Conservation (phyloP, 2,797 vertebrate species). For the Poeciliopsis turneri region DNA sequence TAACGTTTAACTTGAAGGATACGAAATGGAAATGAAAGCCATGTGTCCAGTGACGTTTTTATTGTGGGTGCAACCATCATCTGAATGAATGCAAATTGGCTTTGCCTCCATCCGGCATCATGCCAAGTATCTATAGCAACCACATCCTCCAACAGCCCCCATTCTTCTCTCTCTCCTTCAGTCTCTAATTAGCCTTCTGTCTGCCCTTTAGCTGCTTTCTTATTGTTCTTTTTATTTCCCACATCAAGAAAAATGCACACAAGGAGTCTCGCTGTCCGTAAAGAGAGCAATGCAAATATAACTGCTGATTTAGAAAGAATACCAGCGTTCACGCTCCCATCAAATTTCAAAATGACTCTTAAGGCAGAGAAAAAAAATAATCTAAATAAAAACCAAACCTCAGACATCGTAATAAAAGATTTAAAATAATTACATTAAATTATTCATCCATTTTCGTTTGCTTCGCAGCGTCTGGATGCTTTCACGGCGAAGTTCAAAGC, state of each 20-base stretch:
- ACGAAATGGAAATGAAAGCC: conserved; percentile 9
- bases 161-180: conserved; percentile 64
- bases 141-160: conserved; percentile 65
- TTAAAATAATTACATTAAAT: not conserved
- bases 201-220: conserved; percentile 50
- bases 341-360: not conserved
- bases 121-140: conserved; percentile 83
- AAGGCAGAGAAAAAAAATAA: not conserved
- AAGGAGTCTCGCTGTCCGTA: conserved; percentile 19
- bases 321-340: not conserved
- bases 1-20: not conserved
- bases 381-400: not conserved
- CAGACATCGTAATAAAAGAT: not conserved
- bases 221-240: conserved; percentile 22
- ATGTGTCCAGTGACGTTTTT: conserved; percentile 34
- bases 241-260: conserved; percentile 39
- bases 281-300: conserved; percentile 12
- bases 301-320: not conserved
- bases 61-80: conserved; percentile 51
- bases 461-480: conserved; percentile 22
- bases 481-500: conserved; percentile 77
- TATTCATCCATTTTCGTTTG: not conserved
- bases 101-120: conserved; percentile 68
- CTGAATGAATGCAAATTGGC: conserved; percentile 79
- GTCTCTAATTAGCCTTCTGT: conserved; percentile 69